Evolutionary conservation across 2,113 vertebrate species (phyloP), one percentile per base, ranked within the genome.

Genomic region (Nanorana parkeri): DNA sequence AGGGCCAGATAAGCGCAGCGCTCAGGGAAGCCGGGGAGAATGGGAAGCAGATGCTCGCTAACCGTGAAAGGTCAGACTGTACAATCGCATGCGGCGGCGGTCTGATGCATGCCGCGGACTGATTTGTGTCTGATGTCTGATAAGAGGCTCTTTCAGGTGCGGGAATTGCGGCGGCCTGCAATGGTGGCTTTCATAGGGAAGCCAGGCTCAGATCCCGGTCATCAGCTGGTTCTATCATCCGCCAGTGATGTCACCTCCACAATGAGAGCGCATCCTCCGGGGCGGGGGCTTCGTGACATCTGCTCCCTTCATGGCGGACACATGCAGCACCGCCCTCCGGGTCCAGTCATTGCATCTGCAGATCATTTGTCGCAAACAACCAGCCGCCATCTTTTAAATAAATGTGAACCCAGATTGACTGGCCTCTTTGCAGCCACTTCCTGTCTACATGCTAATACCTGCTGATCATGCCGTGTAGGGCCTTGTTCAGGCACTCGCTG

Each of bases 1-100:
- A 81, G 58, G 58, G 65, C 21, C 32, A 73, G 79, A 81, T 65
- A 73, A 81, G 68, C 60, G 64, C 65, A 81, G 64, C 68, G 72
- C 65, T 65, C 20, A 81, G 68, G 47, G 41, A 81, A 73, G 68
- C 23, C 68, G 1, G 29, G 17, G 24, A 65, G 79, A 81, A 71
- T 52, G n/a, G 21, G 58, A 63, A 73, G 68, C 79, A 73, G 79
- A 73, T 73, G 58, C 68, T 73, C 19, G 0, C 1, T 36, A 58
- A 36, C 20, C n/a, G 15, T 36, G 26, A 81, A 73, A 81, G 79
- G 79, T 81, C 79, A 73, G 24, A 5, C 1, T 63, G 17, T 65
- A 47, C 68, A 60, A 63, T 23, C 20, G 60, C 20, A 17, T 55
- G 19, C 4, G 17, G 47, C 72, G 56, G 52, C 21, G 21, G 36